Conservation (phyloP, 2,888 invertebrate genomes). For the Dastarcus helophoroides region DNA sequence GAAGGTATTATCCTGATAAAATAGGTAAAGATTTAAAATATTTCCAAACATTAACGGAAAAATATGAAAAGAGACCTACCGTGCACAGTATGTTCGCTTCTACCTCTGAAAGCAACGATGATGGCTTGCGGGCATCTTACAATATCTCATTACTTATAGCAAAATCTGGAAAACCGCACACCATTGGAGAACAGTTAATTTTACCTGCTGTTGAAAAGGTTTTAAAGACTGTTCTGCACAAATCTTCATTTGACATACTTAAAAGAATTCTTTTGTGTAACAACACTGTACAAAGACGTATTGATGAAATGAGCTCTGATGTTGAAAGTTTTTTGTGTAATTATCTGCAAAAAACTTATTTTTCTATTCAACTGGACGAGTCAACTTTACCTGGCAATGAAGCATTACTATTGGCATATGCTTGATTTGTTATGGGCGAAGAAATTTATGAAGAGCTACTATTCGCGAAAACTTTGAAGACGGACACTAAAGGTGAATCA, state of each 20-base stretch:
- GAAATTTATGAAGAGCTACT: constrained; percentile 27
- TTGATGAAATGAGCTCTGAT: constrained; percentile 23
- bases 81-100: constrained; percentile 15
- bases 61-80: constrained; percentile 7
- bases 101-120: constrained; percentile 18
- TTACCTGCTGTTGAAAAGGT: constrained; percentile 22
- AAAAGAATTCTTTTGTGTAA: constrained; percentile 21
- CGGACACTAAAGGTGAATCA: constrained; percentile 29
- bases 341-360: constrained; percentile 23
- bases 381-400: constrained; percentile 27
- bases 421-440: constrained; percentile 36
- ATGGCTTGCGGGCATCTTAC: constrained; percentile 20
- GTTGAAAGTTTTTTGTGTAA: constrained; percentile 26
- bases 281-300: constrained; percentile 13
- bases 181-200: constrained; percentile 26
- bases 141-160: constrained; percentile 22
- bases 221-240: constrained; percentile 21
- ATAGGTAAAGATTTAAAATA: not conserved
- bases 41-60: constrained; percentile 1
- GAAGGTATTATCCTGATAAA: not conserved
- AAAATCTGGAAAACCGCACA: constrained; percentile 24
- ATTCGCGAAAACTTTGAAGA: constrained; percentile 26
- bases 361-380: constrained; percentile 31
- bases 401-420: constrained; percentile 26
- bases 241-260: constrained; percentile 22